Evolutionary conservation across 2,888 invertebrate genomes (phyloP).

Genomic region (Brassicogethes aeneus): DNA sequence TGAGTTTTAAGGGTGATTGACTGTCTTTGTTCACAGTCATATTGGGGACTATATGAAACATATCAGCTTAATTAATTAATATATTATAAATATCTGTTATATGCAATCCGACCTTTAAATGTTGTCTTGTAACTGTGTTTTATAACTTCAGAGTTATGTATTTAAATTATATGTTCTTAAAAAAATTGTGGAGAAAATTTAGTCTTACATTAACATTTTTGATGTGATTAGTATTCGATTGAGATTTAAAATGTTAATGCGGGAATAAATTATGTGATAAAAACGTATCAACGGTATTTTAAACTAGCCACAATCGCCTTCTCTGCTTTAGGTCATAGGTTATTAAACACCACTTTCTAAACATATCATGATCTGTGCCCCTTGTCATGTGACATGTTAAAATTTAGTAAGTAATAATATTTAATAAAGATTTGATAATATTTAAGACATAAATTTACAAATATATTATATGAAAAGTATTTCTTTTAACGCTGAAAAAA

Average conservation of each 20-base stretch:
- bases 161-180: constrained; percentile 34
- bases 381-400: constrained; percentile 55
- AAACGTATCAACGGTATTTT: constrained; percentile 37
- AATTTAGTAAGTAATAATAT: constrained; percentile 42
- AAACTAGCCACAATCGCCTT: constrained; percentile 46
- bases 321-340: constrained; percentile 46
- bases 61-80: constrained; percentile 59
- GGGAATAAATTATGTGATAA: constrained; percentile 35
- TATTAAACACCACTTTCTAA: constrained; percentile 65
- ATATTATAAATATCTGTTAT: constrained; percentile 37
- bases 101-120: constrained; percentile 44
- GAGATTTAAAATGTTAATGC: constrained; percentile 12
- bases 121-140: constrained; percentile 43
- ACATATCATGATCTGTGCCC: constrained; percentile 75
- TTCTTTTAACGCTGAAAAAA: constrained; percentile 18
- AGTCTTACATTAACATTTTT: constrained; percentile 13
- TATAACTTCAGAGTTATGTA: constrained; percentile 36
- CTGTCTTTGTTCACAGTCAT: constrained; percentile 37
- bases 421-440: constrained; percentile 43
- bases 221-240: constrained; percentile 5
- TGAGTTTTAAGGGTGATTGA: constrained; percentile 37
- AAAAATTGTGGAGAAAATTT: constrained; percentile 29
- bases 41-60: constrained; percentile 63
- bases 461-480: constrained; percentile 28
- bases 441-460: constrained; percentile 41